A percentile compares a stretch with the other conserved stretches of the same genome.
phyloP scores from a whole-genome alignment of 2,797 vertebrate species.

The Sebastes diploproa region DNA sequence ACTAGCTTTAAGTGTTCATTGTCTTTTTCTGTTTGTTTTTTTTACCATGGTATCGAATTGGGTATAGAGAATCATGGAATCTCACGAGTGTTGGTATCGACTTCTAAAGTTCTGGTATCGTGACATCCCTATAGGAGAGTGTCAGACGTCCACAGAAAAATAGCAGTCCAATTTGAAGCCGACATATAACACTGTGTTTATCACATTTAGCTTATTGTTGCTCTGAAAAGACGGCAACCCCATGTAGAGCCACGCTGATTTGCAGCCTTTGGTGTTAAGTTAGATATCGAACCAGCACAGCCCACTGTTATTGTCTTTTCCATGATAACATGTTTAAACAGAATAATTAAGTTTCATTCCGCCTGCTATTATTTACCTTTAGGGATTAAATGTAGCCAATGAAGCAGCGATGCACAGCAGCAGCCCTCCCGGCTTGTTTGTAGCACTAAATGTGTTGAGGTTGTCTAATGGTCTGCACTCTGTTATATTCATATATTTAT shows the following conservation, averaged over 20 bases:
- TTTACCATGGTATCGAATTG: not conserved
- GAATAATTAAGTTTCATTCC: conserved; percentile 20
- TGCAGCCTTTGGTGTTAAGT: not conserved
- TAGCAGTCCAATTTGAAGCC: not conserved
- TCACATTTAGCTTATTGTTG: not conserved
- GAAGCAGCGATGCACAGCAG: not conserved
- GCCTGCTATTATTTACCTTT: conserved; percentile 16
- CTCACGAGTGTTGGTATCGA: not conserved
- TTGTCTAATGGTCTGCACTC: conserved; percentile 14
- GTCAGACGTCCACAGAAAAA: not conserved
- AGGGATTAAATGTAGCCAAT: conserved; percentile 13
- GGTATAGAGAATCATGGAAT: not conserved
- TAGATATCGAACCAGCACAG: not conserved
- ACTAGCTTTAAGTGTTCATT: not conserved
- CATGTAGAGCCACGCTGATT: not conserved
- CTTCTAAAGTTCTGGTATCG: not conserved
- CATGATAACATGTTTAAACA: conserved; percentile 7
- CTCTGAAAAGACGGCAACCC: not conserved
- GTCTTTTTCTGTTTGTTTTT: no score
- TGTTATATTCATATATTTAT: conserved; percentile 34
- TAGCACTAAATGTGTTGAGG: conserved; percentile 5
- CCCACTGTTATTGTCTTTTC: conserved; percentile 6
- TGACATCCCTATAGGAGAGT: not conserved
- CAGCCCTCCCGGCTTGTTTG: conserved; percentile 26
- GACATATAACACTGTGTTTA: not conserved